Percentiles rank a stretch among this genome's conserved stretches.
Conservation (phyloP, 2,797 vertebrate species). For the Triplophysa bombifrons region DNA sequence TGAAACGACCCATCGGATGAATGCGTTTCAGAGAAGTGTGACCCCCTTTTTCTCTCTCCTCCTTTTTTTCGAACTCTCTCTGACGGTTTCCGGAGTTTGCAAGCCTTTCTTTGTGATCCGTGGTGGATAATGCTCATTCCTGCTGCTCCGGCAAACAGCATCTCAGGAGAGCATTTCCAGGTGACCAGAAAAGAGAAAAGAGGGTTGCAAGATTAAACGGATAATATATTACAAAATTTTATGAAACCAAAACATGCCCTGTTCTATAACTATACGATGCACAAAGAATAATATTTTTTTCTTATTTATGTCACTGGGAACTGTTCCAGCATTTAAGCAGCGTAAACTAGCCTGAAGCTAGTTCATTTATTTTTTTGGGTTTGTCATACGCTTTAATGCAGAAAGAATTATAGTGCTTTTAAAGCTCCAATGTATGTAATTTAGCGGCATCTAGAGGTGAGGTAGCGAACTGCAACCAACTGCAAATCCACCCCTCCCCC, state of each 20-base stretch:
- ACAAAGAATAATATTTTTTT: not conserved
- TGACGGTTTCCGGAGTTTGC: constrained; percentile 46
- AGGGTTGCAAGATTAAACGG: not conserved
- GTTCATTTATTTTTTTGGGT: too few relatives aligned
- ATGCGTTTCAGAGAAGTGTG: constrained; percentile 52
- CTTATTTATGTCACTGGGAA: not conserved
- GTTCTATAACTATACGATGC: not conserved
- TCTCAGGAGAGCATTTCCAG: constrained; percentile 54
- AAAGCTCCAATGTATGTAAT: too few relatives aligned
- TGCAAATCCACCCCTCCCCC: too few relatives aligned
- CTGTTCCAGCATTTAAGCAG: too few relatives aligned
- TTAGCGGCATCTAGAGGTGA: too few relatives aligned
- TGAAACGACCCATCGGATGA: constrained; percentile 54
- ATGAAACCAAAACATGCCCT: not conserved
- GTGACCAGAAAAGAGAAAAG: constrained; percentile 29
- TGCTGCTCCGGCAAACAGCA: constrained; percentile 47
- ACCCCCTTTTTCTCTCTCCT: constrained; percentile 28
- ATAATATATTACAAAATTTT: constrained; percentile 23
- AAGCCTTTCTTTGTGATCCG: constrained; percentile 50
- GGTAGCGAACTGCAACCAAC: too few relatives aligned
- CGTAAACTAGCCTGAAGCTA: too few relatives aligned
- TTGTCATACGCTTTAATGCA: not conserved
- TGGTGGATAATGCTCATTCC: constrained; percentile 53
- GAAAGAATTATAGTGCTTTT: too few relatives aligned
- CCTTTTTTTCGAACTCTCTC: constrained; percentile 34